Evolutionary conservation across 2,888 invertebrate genomes (phyloP), one percentile per base, ranked within the genome.

Genomic region (Leptinotarsa juncta): DNA sequence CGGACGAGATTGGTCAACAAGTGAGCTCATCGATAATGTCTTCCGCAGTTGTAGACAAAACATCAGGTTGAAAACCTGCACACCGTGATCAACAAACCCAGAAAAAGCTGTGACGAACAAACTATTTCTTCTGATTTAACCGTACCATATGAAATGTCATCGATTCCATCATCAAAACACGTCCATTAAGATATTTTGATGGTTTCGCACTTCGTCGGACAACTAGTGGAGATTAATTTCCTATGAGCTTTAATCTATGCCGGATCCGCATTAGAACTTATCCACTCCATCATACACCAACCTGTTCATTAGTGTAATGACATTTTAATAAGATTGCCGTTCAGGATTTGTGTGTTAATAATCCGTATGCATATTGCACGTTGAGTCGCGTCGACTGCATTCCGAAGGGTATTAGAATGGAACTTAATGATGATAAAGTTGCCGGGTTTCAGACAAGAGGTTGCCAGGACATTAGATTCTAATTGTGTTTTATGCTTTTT

Each of bases 251-350:
- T 74, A 75, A 74, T 75, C 73, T 76, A 76, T 75, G 65, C 23
- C 57, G 62, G 67, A 65, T 70, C 73, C 60, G 65, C 73, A 75
- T 77, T 72, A 73, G 72, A 73, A 77, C 50, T 75, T 71, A 73
- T 55, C 77, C 75, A 73, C 75, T 73, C 71, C 73, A 69, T 77
- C 77, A 73, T 77, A 71, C 55, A 65, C 73, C 70, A 70, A 78
- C 71, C 71, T 75, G 73, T 75, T 78, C 77, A 77, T 78, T 78
- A 78, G 77, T 68, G 55, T 75, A 77, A 78, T 77, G 74, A 72
- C 73, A 73, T 78, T 78, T 78, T 78, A 78, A 78, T 78, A 78
- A 76, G 78, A 77, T 71, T 68, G 67, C 74, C 68, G 32, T 55
- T 66, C 73, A 55, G 68, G 42, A 65, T 60, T 55, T 65, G 65